Conservation (phyloP, 1,140 invertebrate genomes). For the Aradophagus sp. region DNA sequence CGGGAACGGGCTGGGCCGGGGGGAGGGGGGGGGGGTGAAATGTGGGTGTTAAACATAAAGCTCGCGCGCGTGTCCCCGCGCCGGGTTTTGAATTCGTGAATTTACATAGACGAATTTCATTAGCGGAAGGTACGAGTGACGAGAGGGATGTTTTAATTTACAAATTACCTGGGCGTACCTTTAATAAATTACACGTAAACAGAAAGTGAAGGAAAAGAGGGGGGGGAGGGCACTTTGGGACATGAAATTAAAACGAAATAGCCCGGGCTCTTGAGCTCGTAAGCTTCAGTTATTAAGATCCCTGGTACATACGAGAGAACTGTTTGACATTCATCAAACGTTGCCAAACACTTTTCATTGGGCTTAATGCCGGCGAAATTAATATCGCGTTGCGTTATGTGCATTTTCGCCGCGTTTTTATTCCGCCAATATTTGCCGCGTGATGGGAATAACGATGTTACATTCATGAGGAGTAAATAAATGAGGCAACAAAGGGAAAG, state of each 20-base stretch:
- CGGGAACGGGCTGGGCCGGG: conserved; percentile 8
- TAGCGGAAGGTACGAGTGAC: conserved; percentile 29
- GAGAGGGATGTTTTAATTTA: conserved; percentile 43
- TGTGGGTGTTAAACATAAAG: too few relatives aligned
- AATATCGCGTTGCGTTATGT: conserved; percentile 1
- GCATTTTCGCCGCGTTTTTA: neutral
- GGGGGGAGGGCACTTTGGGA: conserved; percentile 13
- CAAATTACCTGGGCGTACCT: conserved; percentile 37
- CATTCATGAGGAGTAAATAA: too few relatives aligned
- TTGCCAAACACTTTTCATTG: conserved; percentile 19
- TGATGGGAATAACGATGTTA: too few relatives aligned
- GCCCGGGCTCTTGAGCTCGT: conserved; percentile 21
- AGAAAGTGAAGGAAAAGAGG: too few relatives aligned
- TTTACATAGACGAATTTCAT: conserved; percentile 38
- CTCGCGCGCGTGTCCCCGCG: conserved; percentile 8
- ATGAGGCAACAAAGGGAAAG: too few relatives aligned
- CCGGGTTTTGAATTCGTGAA: conserved; percentile 35
- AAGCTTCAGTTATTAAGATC: conserved; percentile 42
- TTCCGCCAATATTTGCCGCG: neutral
- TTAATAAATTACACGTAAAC: conserved; percentile 55
- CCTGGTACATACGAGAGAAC: conserved; percentile 10
- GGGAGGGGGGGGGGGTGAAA: too few relatives aligned
- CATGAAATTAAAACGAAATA: conserved; percentile 45
- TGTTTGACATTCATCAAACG: conserved; percentile 43
- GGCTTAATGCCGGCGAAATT: conserved; percentile 16